Evolutionary conservation across 2,797 vertebrate genomes (phyloP), one percentile per base, ranked within the genome.

Genomic region (Tympanoctomys barrerae): DNA sequence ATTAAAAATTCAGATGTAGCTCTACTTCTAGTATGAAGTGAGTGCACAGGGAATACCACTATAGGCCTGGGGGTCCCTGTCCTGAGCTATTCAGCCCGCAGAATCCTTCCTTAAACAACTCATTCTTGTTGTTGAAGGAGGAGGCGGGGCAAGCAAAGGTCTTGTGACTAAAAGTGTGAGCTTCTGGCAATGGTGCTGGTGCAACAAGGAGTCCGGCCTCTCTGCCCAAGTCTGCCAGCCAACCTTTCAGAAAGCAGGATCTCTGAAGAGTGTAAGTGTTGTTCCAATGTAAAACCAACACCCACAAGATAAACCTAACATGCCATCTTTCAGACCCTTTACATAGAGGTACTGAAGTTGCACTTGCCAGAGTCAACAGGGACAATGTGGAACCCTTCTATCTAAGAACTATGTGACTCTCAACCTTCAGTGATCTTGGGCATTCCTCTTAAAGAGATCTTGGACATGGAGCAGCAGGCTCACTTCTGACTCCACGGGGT

Each of bases 181-280:
- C 33, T 62, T 13, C 4, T 28, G 49, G 64, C 66, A 31, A 0
- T 8, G 24, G 6, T 46, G 92, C 39, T 62, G 39, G 52, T 33
- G 31, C 24, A 0, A 49, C 16, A 28, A 64, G 54, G 46, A 87
- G n/a, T 18, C 78, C 33, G 68, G 24, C n/a, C 64, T 94, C 83
- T 71, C 49, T 68, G 49, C 59, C 59, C 16, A 36, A 62, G 33
- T 78, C 16, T 0, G 0, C 71, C 52, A 66, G 85, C 71, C 73
- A 57, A 28, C 61, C 57, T 90, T 94, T 61, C 77, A 64, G 36
- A 26, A 82, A 84, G 87, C 82, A 95, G 94, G 82, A 97, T 91
- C 87, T 91, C 36, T 28, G 28, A 87, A 62, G 36, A 92, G 36
- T n/a, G n/a, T 94, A 95, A 96, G 89, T 95, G 84, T 42, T 42